Base-by-base conservation (phyloP, 2,797 vertebrate genomes). In the Tenualosa ilisha region DNA sequence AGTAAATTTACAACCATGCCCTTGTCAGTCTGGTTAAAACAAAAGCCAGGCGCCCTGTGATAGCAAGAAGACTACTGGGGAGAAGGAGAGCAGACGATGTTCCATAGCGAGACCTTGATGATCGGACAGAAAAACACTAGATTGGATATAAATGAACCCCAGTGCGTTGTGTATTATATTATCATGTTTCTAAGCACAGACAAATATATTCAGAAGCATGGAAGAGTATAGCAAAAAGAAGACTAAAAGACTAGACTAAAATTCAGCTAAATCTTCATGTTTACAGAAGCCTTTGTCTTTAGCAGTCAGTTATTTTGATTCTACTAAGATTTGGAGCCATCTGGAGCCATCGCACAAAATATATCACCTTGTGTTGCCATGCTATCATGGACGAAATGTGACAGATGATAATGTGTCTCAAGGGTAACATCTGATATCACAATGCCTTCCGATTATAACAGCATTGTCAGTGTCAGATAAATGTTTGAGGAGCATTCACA, bases 31-130 rank as follows among this genome's bases (percentile, higher is more conserved):
- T 7, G 37, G 15, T 20, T 79, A 5, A 79, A 40, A 79, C 72
- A 79, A 79, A 79, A 40, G 72, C 37, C 72, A 79, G 72, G 72
- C 20, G 72, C 37, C 72, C 72, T 43, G 37, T 46, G 3, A 79
- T 43, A 40, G 72, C 6, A 75, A 40, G 31, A 20, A 31, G 68
- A 31, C 37, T 75, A 11, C 12, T 17, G 31, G 68, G 2, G 31
- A 17, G 68, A 75, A 3, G 68, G 12, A 31, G 37, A 40, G 68
- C 15, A 79, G 17, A 40, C 37, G 72, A 43, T 79, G 37, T 79
- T 79, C 20, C 37, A 43, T 1, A 40, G 68, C 17, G 13, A 43
- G 40, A 43, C 37, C 40, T 79, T 79, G 17, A 79, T 43, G 15
- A 17, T 22, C 40, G 43, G 72, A 79, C 72, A 79, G 72, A 22